Base-by-base conservation (phyloP, 2,797 vertebrate species). In the Pteronotus mesoamericanus region DNA sequence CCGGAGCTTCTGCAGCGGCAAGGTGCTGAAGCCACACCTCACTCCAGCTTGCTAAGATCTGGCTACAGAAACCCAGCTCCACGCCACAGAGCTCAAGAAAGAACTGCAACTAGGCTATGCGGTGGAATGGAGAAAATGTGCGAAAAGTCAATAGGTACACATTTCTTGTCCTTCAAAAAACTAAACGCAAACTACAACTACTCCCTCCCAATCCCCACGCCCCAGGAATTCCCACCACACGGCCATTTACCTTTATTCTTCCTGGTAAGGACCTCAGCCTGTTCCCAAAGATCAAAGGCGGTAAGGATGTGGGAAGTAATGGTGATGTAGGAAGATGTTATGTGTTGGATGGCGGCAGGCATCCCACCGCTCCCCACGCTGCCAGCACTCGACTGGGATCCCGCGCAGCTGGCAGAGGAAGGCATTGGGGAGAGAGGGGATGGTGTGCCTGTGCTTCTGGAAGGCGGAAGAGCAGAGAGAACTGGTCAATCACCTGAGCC, bases 211-310 rank as follows among this genome's bases (percentile, higher is more conserved):
- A 4, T 4, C 18, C 3, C 55, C 19, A 2, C 0, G 21, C 16
- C 39, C 37, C 34, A 1, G 29, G 4, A 12, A 64, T 11, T 0
- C 34, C 29, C 29, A 18, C 69, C 39, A 53, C 51, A 22, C 21
- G 69, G 16, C 42, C 71, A 2, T 24, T 95, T 98, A 99, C 99
- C 99, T 84, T 98, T 99, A 98, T 99, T 99, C 98, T 98, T 99
- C 84, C 95, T 98, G 29, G 98, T 98, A 51, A 99, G 97, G 66
- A 98, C 98, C 96, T 99, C 99, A 0, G 99, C 99, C 98, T 99
- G 99, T 97, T 99, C 99, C 99, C 99, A 99, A 48, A 99, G 97
- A 69, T 99, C 98, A 48, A 99, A 99, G 1, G 99, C 99, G 0
- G 98, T 99, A 89, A 99, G 98, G 96, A 99, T 98, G 32, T 99